phyloP scores from a whole-genome alignment of 2,113 vertebrate species.

The Perccottus glenii region DNA sequence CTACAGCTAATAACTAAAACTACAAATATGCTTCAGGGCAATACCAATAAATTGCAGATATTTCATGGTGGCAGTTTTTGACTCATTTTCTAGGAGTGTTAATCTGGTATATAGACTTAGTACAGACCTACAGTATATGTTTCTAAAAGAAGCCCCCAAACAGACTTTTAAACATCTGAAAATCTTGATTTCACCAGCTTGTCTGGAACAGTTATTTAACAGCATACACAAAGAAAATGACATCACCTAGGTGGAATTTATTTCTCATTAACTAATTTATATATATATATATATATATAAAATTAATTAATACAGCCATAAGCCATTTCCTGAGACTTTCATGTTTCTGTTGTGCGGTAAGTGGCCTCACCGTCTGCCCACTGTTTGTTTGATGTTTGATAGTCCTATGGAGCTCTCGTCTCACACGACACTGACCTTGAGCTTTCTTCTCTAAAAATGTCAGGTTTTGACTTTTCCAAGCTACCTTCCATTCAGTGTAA shows the following conservation, averaged over 20 bases:
- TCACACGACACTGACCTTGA: neutral
- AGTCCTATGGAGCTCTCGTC: neutral
- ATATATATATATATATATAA: too few relatives aligned
- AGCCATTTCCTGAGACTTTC: neutral
- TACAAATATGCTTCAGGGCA: too few relatives aligned
- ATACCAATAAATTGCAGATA: too few relatives aligned
- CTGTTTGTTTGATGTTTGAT: conserved; percentile 8
- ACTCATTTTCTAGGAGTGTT: too few relatives aligned
- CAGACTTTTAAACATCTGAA: too few relatives aligned
- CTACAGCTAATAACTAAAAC: too few relatives aligned
- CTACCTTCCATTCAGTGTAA: too few relatives aligned
- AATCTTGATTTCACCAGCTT: too few relatives aligned
- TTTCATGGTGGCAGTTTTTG: too few relatives aligned
- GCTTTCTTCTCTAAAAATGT: neutral
- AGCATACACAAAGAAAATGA: neutral
- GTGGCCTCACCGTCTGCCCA: neutral
- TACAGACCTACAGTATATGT: too few relatives aligned
- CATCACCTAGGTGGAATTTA: neutral
- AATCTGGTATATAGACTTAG: too few relatives aligned
- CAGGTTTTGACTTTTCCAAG: neutral
- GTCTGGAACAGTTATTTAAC: neutral
- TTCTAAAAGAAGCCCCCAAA: too few relatives aligned
- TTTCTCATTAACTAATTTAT: neutral
- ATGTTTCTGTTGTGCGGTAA: neutral
- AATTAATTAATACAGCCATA: neutral